Base-by-base conservation (phyloP, 1,140 invertebrate genomes). In the Protaetia brevitarsis region DNA sequence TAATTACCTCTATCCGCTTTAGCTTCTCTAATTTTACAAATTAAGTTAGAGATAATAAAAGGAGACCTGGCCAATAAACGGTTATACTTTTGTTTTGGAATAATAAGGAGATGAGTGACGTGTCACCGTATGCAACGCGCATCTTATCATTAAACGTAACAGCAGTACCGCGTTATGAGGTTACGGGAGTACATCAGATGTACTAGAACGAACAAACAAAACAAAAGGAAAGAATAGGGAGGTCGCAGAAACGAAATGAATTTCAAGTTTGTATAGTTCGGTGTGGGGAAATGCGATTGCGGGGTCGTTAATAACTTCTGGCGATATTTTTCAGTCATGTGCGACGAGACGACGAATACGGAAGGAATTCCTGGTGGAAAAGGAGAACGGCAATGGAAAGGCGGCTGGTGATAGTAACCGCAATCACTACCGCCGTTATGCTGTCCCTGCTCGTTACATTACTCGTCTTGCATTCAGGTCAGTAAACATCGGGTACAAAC, bases 361-460 rank as follows among this genome's bases (percentile, higher is more conserved):
- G 11, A 31, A 21, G 29, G 6, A 34, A 27, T 6, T 62, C 34
- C 3, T 66, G 65, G 57, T 66, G 57, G 65, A 61, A 61, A 21
- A 60, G 16, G 19, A 21, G 65, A n/a, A 60, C 65, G 13, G 45
- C 6, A 26, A 66, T 66, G 65, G 65, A 66, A 66, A 29, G 41
- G 10, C 57, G 57, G 6, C 57, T 66, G 29, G 11, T 51, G 23
- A 29, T 45, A 13, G 26, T 61, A 6, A 36, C 65, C 16, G 28
- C 37, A n/a, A 11, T 66, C 11, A 58, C 58, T 11, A 27, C 28
- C 5, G 13, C 21, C 11, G 30, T 45, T 13, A 66, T 66, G 23
- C 6, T 66, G 7, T 8, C 31, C 11, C 27, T 66, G 34, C 56
- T 66, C 13, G 34, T 61, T 19, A 37, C 41, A 16, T 19, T 66